Evolutionary conservation across 2,113 vertebrate species (phyloP), one percentile per base, ranked within the genome.

Genomic region (Osmerus mordax): DNA sequence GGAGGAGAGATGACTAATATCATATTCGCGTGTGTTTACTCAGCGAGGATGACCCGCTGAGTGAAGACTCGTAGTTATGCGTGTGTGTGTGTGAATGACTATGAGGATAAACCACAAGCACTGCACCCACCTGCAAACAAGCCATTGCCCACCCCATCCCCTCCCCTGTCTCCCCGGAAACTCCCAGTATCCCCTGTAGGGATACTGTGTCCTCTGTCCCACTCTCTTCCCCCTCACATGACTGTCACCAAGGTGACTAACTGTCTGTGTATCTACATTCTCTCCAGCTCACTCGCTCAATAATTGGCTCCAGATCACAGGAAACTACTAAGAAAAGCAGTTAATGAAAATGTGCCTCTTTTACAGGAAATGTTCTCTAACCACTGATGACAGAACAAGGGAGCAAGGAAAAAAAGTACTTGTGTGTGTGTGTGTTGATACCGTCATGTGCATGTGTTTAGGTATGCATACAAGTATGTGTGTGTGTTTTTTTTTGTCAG

Each of bases 21-120:
- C 89, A 91, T 88, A 90, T 91, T 93, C 88, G 89, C 80, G 77
- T 94, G 93, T 93, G 92, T 89, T 91, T 87, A 90, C 84, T 90
- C 88, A 87, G 84, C 71, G 75, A 87, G 91, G 92, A 87, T 90
- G 91, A 94, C 92, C 93, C 79, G 89, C 82, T 84, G 82, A 73
- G 89, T 23, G 58, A 19, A 60, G 9, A 19, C 16, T 3, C 23
- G 58, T 60, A 36, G 32, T 36, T 36, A 15, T 60, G 58, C 11
- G 58, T 23, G 58, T 60, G 58, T 36, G 64, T 13, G 32, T 65
- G 62, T 65, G 41, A 47, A 13, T 65, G 69, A 71, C 56, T 60
- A 53, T 2, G 25, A 76, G n/a, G 73, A 84, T 81, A 78, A 81
- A 62, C 16, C 54, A 62, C 67, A 28, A 65, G 67, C 58, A 9